Evolutionary conservation across 2,888 invertebrate species (phyloP), one percentile per base, ranked within the genome.

Genomic region (Serrognathus titanus): DNA sequence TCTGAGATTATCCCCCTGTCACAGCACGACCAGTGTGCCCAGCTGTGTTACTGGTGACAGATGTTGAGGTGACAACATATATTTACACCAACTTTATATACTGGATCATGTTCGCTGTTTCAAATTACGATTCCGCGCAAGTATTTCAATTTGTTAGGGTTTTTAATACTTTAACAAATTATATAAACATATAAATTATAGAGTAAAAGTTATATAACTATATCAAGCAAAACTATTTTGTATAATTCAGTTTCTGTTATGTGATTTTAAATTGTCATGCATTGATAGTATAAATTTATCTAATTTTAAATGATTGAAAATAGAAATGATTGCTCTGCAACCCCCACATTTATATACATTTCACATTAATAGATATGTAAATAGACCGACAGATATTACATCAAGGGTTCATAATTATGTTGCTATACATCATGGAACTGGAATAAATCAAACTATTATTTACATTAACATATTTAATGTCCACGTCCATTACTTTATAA

Each of bases 1-100:
- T 64, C 65, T 63, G 63, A 66, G 64, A 63, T 63, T 63, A 58
- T 58, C 54, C 58, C 53, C 51, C 50, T 47, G 37, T 38, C 37
- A 38, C 35, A 12, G 39, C 37, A 37, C 36, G 47, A 39, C 53
- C 40, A 24, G 24, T 39, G 51, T 31, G 39, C 40, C 39, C 37
- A 53, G 48, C 47, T 47, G 47, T 35, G 53, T 45, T 48, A 39
- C 53, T 48, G 49, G 56, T 63, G 63, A 61, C 63, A 61, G 63
- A 63, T 63, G 61, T 54, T 48, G 56, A 54, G 52, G 61, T 59
- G 63, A 59, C 63, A 61, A 51, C 53, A 49, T 59, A 57, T 60
- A 61, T 63, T 63, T 59, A 55, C 59, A 56, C 58, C 55, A 60
- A 59, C 60, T 62, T 53, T 43, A 51, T 35, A 24, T 51, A 40